Percentiles rank a stretch among this genome's conserved stretches.
Evolutionary conservation across 53 echinoderm and acorn worm genomes (phyloP).

Genomic region (Pentamera pediparva): DNA sequence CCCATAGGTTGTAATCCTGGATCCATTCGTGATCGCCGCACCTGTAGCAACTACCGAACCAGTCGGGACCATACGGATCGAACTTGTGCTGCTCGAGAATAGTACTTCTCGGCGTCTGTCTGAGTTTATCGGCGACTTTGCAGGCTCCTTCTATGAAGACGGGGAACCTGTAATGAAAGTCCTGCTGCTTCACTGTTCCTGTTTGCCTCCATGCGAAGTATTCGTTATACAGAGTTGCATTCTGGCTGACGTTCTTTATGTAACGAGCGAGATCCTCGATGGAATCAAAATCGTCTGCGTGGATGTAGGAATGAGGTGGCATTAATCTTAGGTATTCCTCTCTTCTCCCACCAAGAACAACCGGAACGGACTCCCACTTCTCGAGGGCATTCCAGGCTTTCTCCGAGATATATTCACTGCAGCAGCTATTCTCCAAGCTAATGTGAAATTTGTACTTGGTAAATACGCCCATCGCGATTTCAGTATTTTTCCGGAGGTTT

Average conservation of each 20-base stretch:
- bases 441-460: conserved; percentile 48
- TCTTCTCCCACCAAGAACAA: conserved; percentile 44
- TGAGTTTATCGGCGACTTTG: neutral
- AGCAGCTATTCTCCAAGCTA: conserved; percentile 46
- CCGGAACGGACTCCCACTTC: conserved; percentile 30
- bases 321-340: conserved; percentile 33
- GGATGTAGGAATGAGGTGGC: conserved; percentile 43
- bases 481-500: neutral
- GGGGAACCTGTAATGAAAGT: neutral
- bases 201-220: conserved; percentile 15
- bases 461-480: neutral
- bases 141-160: conserved; percentile 9
- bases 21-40: conserved; percentile 15
- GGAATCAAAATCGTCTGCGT: conserved; percentile 32
- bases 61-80: conserved; percentile 1
- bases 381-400: conserved; percentile 43
- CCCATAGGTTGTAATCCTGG: neutral
- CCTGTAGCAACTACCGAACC: conserved; percentile 18
- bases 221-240: conserved; percentile 14
- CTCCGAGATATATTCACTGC: conserved; percentile 49
- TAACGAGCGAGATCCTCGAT: conserved; percentile 9
- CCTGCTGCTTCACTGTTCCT: neutral
- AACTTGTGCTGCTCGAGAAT: neutral
- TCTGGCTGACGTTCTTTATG: neutral
- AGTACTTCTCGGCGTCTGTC: neutral